Base-by-base conservation (phyloP, 2,113 vertebrate species). In the Clarias gariepinus region DNA sequence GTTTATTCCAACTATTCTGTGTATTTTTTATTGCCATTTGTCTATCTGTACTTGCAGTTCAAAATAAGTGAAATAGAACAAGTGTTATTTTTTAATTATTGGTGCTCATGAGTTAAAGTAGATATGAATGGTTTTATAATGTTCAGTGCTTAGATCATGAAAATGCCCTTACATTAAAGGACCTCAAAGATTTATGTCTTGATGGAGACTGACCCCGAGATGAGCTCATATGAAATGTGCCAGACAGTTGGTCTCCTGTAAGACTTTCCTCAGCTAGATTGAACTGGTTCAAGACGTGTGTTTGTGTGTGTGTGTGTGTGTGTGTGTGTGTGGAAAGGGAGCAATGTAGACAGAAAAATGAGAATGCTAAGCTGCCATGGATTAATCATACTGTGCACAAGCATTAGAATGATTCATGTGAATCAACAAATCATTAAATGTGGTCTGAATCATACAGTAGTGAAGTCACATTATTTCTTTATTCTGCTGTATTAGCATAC, bases 401-500 rank as follows among this genome's bases (percentile, higher is more conserved):
- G 82, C 90, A 85, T 91, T 90, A 91, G 74, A 90, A 90, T 81
- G 90, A 93, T 94, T 93, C 88, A 92, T 92, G 92, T 94, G 91
- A 94, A 93, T 94, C 93, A 89, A 93, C 90, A 94, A 87, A 61
- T 88, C 92, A 95, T 94, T 95, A 96, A 96, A 96, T 95, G 94
- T 96, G 93, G 94, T 94, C 93, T 93, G 89, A 93, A 92, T 91
- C 92, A 90, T 90, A 36, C 71, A 80, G 60, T 60, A 28, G 74
- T 41, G 57, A 28, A 41, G 28, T 68, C 68, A 64, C 53, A 36
- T 89, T 82, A 47, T 87, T 88, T 86, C 68, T 89, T 82, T 25
- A 86, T 88, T 86, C 68, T 87, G 3, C 52, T 60, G 41, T 63
- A 11, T 12, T 47, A n/a, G 47, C 41, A 18, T 25, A 9, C 83